Evolutionary conservation across 2,113 vertebrate genomes (phyloP).

Genomic region (Porphyrio hochstetteri): DNA sequence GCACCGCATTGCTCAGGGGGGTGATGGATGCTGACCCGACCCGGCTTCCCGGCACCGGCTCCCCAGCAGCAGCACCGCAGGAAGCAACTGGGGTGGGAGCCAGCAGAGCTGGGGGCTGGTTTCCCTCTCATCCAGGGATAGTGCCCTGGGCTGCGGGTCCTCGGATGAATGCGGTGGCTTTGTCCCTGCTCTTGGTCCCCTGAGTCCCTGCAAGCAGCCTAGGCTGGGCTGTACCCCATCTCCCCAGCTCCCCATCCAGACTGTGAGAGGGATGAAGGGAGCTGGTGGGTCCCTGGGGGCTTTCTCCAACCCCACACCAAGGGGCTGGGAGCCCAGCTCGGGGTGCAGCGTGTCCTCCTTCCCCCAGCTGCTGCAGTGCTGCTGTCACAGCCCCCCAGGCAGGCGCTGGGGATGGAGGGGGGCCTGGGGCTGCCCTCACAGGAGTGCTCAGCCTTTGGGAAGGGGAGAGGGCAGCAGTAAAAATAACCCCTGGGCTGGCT

Average conservation of each 20-base stretch:
- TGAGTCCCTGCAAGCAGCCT: not conserved
- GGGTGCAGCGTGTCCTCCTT: not conserved
- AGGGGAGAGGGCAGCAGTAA: slow-evolving; percentile 23
- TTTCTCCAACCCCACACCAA: accelerated
- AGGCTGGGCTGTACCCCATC: not conserved
- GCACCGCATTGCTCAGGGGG: accelerated
- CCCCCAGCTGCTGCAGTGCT: not conserved
- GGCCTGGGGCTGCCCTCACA: not conserved
- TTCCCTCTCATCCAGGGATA: not conserved
- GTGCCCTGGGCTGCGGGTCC: not conserved
- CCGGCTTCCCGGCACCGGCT: not conserved
- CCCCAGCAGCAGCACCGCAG: not conserved
- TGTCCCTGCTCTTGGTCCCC: not conserved
- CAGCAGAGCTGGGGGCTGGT: accelerated
- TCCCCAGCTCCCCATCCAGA: not conserved
- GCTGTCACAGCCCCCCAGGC: not conserved
- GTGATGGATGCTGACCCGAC: not conserved
- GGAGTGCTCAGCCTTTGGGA: not conserved
- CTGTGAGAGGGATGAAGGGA: not conserved
- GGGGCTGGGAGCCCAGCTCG: not conserved
- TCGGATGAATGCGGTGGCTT: accelerated
- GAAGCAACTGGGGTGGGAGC: slow-evolving; percentile 1
- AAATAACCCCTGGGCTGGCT: slow-evolving; percentile 54
- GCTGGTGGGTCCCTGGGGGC: not conserved
- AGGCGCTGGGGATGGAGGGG: not conserved